Percentiles rank a stretch among this genome's conserved stretches.
Conservation (phyloP, 2,113 vertebrate species). For the Bettongia penicillata region DNA sequence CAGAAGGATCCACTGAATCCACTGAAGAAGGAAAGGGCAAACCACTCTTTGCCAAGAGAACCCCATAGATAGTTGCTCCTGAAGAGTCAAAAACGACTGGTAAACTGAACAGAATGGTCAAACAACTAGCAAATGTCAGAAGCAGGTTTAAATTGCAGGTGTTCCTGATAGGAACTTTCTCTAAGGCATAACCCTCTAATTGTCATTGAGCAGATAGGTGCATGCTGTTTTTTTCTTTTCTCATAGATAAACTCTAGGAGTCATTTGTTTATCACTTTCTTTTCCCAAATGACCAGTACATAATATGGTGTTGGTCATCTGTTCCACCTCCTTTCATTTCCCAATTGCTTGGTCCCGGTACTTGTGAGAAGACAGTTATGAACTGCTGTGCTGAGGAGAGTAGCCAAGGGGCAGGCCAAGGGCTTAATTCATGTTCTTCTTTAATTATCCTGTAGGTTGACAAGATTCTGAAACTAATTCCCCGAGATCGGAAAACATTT, state of each 20-base stretch:
- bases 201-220: neutral
- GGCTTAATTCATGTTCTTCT: slow-evolving; percentile 24
- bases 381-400: neutral
- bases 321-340: neutral
- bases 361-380: neutral
- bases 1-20: neutral
- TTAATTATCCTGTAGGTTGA: slow-evolving; percentile 88
- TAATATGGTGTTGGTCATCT: neutral
- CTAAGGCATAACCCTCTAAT: neutral
- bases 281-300: slow-evolving; percentile 18
- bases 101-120: neutral
- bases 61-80: neutral
- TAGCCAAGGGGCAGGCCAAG: neutral
- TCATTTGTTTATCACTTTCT: slow-evolving; percentile 14
- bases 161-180: neutral
- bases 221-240: slow-evolving; percentile 22
- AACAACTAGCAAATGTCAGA: neutral
- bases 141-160: neutral
- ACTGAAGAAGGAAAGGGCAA: neutral
- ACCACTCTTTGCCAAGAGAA: neutral
- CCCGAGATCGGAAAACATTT: slow-evolving; percentile 94
- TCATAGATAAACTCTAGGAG: neutral
- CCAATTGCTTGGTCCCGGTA: neutral
- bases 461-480: slow-evolving; percentile 98
- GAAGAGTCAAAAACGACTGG: neutral